phyloP scores from a whole-genome alignment of 1,140 invertebrate genomes.

The Pygmarrhopalites habei region DNA sequence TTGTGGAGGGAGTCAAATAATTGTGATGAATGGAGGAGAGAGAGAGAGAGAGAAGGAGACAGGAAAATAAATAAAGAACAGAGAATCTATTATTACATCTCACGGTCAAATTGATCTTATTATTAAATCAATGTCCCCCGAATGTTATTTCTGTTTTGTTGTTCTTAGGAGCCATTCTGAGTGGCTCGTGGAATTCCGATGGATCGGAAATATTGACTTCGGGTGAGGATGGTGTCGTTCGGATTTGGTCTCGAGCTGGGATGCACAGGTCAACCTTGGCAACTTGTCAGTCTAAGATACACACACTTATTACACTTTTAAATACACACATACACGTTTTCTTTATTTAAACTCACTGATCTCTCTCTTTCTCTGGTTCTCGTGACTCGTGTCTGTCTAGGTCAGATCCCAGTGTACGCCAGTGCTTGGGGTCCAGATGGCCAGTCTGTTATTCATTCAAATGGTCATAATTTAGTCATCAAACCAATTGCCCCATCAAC shows the following conservation, averaged over 20 bases:
- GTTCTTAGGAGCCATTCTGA: constrained; percentile 61
- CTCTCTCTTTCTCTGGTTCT: background rate
- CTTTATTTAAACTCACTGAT: too few species aligned
- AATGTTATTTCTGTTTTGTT: constrained; percentile 22
- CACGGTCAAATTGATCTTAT: too few species aligned
- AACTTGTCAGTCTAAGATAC: constrained; percentile 67
- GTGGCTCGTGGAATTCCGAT: constrained; percentile 84
- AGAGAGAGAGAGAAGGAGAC: too few species aligned
- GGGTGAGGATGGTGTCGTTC: constrained; percentile 92
- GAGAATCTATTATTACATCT: too few species aligned
- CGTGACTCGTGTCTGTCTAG: background rate
- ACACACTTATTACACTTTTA: too few species aligned
- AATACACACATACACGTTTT: constrained; percentile 48
- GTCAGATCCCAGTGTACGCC: constrained; percentile 57
- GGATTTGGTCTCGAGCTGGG: constrained; percentile 93
- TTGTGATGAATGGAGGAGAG: background rate
- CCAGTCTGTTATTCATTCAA: constrained; percentile 73
- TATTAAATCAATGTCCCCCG: constrained; percentile 6
- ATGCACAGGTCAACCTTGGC: constrained; percentile 86
- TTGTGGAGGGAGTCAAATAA: background rate
- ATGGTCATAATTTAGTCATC: constrained; percentile 72
- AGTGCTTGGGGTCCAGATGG: constrained; percentile 82
- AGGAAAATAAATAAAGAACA: too few species aligned
- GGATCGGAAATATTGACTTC: constrained; percentile 78
- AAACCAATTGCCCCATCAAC: constrained; percentile 63